Evolutionary conservation across 1,140 invertebrate genomes (phyloP).

Genomic region (Brevipalpus yothersi): DNA sequence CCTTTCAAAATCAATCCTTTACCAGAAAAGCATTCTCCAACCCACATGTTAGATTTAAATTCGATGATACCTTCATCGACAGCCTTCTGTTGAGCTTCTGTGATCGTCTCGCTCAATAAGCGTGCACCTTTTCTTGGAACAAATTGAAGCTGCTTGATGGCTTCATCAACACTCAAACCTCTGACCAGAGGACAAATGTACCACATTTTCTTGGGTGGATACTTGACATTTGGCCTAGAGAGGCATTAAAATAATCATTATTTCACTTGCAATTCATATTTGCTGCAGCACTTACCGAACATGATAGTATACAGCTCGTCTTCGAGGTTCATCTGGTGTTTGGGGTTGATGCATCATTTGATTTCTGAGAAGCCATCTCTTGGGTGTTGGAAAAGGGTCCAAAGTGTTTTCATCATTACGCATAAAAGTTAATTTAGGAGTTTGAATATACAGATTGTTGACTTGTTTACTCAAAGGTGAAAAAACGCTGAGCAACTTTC

Average conservation of each 20-base stretch:
- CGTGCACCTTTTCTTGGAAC: conserved; percentile 52
- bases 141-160: conserved; percentile 65
- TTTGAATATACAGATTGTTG: neutral
- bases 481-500: too few relatives aligned
- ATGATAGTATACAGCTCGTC: neutral
- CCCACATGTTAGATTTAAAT: conserved; percentile 82
- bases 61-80: conserved; percentile 75
- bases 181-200: conserved; percentile 36
- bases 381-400: neutral
- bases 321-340: neutral
- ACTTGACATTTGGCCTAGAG: conserved; percentile 53
- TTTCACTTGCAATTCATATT: neutral
- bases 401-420: neutral
- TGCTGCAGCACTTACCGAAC: neutral
- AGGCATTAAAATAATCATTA: conserved; percentile 30
- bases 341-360: neutral
- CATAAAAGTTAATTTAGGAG: neutral
- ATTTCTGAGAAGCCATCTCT: neutral
- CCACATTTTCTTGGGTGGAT: conserved; percentile 73
- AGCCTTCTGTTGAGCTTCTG: conserved; percentile 69
- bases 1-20: conserved; percentile 55
- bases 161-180: conserved; percentile 79
- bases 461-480: too few relatives aligned
- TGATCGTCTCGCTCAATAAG: conserved; percentile 37
- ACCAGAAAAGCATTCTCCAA: conserved; percentile 59